These are phyloP conservation scores for Camponotus vicinus DNA, from an alignment of 1,140 invertebrate species.

Conservation along the genomic window DNA sequence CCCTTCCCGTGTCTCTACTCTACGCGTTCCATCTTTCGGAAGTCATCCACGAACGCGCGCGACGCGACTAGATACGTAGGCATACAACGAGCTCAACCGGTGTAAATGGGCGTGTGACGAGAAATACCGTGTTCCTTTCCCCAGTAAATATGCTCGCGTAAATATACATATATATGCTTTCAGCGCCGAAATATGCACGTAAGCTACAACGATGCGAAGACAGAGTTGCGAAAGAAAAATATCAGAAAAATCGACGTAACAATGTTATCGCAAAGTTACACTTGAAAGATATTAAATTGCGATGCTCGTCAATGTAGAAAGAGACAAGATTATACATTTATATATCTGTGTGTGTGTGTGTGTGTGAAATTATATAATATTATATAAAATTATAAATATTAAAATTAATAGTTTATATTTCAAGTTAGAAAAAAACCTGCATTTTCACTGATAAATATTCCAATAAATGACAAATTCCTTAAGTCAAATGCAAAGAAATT, in stretches of 20 bases:
- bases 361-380: too few relatives aligned
- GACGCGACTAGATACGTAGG: conserved; percentile 32
- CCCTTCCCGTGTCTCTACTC: background rate
- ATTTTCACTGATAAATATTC: background rate
- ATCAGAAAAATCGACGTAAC: conserved; percentile 63
- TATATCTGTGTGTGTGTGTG: too few relatives aligned
- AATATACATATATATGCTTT: conserved; percentile 40
- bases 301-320: conserved; percentile 40
- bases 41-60: conserved; percentile 57
- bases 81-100: conserved; percentile 15
- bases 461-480: background rate
- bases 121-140: conserved; percentile 38
- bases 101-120: conserved; percentile 65
- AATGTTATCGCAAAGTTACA: conserved; percentile 50
- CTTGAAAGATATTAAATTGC: conserved; percentile 58
- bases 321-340: too few relatives aligned
- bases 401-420: conserved; percentile 10
- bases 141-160: conserved; percentile 51
- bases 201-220: conserved; percentile 18
- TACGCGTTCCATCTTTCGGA: conserved; percentile 48
- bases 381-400: too few relatives aligned
- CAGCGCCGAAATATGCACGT: background rate
- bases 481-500: conserved; percentile 20
- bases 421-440: background rate
- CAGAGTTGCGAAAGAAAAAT: conserved; percentile 50